phyloP scores from a whole-genome alignment of 2,797 vertebrate genomes.

The Crenichthys baileyi region DNA sequence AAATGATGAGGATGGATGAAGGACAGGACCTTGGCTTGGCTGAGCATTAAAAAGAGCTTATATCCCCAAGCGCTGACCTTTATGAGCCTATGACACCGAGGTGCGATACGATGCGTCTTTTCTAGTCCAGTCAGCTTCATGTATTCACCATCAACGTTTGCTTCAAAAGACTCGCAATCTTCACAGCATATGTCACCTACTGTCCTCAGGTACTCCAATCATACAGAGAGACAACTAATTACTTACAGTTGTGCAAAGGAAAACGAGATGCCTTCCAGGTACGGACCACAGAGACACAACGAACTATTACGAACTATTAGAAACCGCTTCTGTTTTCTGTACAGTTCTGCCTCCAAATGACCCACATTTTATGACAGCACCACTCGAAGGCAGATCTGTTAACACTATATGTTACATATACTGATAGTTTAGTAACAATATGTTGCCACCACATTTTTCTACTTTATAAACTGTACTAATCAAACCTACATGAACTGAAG shows the following conservation, averaged over 20 bases:
- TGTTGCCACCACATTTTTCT: too few species aligned
- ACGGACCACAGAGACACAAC: neutral
- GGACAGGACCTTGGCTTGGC: constrained; percentile 12
- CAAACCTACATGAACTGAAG: too few species aligned
- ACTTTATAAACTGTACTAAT: too few species aligned
- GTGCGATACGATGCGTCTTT: neutral
- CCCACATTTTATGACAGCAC: neutral
- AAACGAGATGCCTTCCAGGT: neutral
- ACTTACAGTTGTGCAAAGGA: neutral
- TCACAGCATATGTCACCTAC: neutral
- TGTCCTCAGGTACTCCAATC: neutral
- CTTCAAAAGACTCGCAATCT: neutral
- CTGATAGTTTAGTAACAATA: too few species aligned
- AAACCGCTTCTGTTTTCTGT: neutral
- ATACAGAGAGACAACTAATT: neutral
- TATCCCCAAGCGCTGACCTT: constrained; percentile 26
- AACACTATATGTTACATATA: neutral
- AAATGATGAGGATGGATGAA: constrained; percentile 1
- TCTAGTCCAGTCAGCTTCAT: neutral
- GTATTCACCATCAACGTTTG: neutral
- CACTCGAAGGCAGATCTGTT: neutral
- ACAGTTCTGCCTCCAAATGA: neutral
- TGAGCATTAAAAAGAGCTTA: constrained; percentile 22
- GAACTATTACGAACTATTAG: neutral
- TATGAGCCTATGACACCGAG: neutral